phyloP scores from a whole-genome alignment of 2,888 invertebrate species.

The Cantharis nigra region DNA sequence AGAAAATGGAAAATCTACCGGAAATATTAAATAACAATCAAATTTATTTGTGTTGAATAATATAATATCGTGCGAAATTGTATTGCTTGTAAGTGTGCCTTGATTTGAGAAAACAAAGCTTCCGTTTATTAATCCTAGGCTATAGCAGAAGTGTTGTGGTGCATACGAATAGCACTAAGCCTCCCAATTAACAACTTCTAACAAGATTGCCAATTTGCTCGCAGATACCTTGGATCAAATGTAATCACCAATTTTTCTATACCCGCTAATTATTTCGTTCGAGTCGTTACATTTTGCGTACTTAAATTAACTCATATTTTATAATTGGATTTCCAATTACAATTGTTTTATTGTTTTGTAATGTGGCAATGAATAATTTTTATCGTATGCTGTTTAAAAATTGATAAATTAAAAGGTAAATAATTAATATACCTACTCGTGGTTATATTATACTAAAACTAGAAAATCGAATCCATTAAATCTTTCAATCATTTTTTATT shows the following conservation, averaged over 20 bases:
- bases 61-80: constrained; percentile 3
- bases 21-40: neutral
- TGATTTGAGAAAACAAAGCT: constrained; percentile 31
- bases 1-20: neutral
- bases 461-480: too few relatives aligned
- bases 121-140: constrained; percentile 33
- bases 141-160: constrained; percentile 34
- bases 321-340: neutral
- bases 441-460: too few relatives aligned
- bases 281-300: neutral
- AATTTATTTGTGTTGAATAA: neutral
- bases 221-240: constrained; percentile 49
- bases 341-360: neutral
- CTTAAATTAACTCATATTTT: neutral
- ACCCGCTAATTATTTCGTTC: constrained; percentile 52
- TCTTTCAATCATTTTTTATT: too few relatives aligned
- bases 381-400: neutral
- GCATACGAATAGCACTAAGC: constrained; percentile 54
- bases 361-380: neutral
- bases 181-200: constrained; percentile 55
- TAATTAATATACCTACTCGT: neutral
- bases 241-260: constrained; percentile 54
- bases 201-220: constrained; percentile 55
- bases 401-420: neutral
- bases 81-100: constrained; percentile 21